phyloP scores from a whole-genome alignment of 2,888 invertebrate genomes.

The Andrena haemorrhoa region DNA sequence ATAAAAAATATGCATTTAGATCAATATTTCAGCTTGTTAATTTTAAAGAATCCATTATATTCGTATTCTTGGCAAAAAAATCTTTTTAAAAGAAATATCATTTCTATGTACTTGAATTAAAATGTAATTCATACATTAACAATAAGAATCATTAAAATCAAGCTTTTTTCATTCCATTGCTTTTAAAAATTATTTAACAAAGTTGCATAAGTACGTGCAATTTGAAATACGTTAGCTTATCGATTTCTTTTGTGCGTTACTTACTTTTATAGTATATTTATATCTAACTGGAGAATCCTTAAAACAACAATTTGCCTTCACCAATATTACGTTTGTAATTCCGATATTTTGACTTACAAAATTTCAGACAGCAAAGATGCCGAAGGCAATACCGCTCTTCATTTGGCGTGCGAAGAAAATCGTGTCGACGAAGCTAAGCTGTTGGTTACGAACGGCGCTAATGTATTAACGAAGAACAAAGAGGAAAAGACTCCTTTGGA shows the following conservation, averaged over 20 bases:
- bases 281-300: no score
- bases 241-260: no score
- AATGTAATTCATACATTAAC: no score
- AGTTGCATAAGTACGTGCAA: no score
- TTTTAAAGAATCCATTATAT: not conserved
- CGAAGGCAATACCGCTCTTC: slow-evolving; percentile 92
- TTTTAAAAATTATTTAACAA: no score
- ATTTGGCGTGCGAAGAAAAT: slow-evolving; percentile 93
- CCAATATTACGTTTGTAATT: not conserved
- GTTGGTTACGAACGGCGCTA: slow-evolving; percentile 89
- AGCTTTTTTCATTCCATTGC: no score
- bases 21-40: not conserved
- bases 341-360: not conserved
- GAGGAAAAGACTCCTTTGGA: slow-evolving; percentile 89
- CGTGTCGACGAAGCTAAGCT: slow-evolving; percentile 89
- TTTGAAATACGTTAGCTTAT: no score
- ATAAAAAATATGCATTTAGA: no score
- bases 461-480: slow-evolving; percentile 87
- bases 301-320: not conserved
- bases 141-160: no score
- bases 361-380: slow-evolving; percentile 87
- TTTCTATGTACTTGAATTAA: no score
- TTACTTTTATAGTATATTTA: no score
- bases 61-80: not conserved
- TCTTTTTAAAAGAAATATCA: no score